Base-by-base conservation (phyloP, 2,888 invertebrate species). In the Pyrocoelia pectoralis region DNA sequence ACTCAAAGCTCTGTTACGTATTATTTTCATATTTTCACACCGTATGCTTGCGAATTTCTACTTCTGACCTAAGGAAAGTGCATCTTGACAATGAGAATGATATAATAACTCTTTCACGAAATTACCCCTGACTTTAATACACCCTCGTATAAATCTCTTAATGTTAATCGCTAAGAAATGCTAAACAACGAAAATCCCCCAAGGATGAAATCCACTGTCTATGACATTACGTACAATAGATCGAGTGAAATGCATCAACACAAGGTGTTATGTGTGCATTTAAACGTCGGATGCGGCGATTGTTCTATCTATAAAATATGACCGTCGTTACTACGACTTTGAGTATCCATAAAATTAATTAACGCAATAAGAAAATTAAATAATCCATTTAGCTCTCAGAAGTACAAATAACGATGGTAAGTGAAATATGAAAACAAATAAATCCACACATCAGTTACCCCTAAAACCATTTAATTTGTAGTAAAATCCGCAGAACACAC, bases 401-500 rank as follows among this genome's bases (percentile, higher is more conserved):
- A 56, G 51, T 61, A 43, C 51, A 50, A 43, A 52, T 50, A 56
- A 50, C 41, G 56, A 50, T 60, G 43, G 33, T 53, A 51, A 55
- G 60, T 56, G 57, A 66, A 63, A 66, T 53, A 63, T 64, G 56
- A 60, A 67, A 67, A 61, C 63, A 67, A 65, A 67, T 67, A 67
- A 67, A 64, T 65, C 61, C 56, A 61, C 64, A 65, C 65, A 59
- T 66, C 56, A 65, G 61, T 65, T 53, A 55, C 66, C 24, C 63
- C 63, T 63, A 66, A 66, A 66, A 65, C 60, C 60, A 51, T 65
- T 65, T 65, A 65, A 65, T 65, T 66, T 60, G 63, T 58, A 59
- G 68, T 65, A 68, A 68, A 68, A 68, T 65, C 65, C 58, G 51
- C 67, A 65, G 66, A 68, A 68, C 69, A 69, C 66, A 67, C 69